phyloP scores from a whole-genome alignment of 1,140 invertebrate genomes.

The Drosophila funebris region DNA sequence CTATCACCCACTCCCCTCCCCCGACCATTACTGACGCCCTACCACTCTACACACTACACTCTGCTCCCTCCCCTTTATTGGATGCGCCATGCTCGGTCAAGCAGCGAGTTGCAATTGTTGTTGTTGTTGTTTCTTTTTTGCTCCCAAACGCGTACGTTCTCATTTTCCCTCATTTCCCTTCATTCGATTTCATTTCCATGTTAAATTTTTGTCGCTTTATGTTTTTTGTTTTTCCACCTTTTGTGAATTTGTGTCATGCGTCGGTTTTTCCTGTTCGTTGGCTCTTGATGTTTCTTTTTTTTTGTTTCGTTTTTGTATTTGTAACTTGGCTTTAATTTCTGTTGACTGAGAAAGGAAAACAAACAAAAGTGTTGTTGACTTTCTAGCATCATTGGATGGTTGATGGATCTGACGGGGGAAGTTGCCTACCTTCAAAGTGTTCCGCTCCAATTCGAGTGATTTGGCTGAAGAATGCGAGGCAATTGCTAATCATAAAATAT shows the following conservation, averaged over 20 bases:
- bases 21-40: not conserved
- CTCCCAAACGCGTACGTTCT: constrained; percentile 40
- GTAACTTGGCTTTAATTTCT: constrained; percentile 69
- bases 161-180: constrained; percentile 63
- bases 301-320: constrained; percentile 19
- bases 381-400: constrained; percentile 37
- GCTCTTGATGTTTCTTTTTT: constrained; percentile 3
- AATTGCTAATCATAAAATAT: not conserved
- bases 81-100: constrained; percentile 69
- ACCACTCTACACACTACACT: no score
- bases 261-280: constrained; percentile 60
- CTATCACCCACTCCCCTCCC: not conserved
- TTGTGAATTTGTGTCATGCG: constrained; percentile 74
- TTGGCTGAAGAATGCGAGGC: constrained; percentile 1
- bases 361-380: constrained; percentile 68
- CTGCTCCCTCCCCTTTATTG: constrained; percentile 45
- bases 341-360: constrained; percentile 75
- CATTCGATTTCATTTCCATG: constrained; percentile 68
- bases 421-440: constrained; percentile 28
- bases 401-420: not conserved
- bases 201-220: constrained; percentile 46
- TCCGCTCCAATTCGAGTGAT: constrained; percentile 65
- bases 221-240: constrained; percentile 57
- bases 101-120: constrained; percentile 45
- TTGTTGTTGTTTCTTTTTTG: constrained; percentile 38